These are phyloP conservation scores for Xenus cinereus DNA, from an alignment of 2,113 vertebrate genomes.

Conservation along the genomic window DNA sequence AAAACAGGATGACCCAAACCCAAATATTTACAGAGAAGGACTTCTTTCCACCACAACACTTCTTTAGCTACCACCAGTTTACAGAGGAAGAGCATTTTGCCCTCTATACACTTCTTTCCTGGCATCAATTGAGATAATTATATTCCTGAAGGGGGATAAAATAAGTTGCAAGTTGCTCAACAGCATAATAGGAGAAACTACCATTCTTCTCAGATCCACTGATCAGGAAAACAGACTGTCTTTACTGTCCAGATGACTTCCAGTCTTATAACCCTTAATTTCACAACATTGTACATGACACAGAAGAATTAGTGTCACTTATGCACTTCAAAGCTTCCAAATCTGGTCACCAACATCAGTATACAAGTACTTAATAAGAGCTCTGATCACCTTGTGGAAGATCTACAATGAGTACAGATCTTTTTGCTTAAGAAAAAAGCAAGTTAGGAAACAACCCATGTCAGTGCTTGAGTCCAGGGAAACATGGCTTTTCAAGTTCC, in stretches of 20 bases:
- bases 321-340: neutral
- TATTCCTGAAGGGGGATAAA: neutral
- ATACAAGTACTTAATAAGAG: neutral
- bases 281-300: neutral
- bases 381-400: neutral
- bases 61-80: neutral
- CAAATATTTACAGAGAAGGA: neutral
- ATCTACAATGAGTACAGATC: neutral
- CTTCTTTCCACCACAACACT: neutral
- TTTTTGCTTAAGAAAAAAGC: neutral
- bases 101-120: neutral
- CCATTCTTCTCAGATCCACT: neutral
- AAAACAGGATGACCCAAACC: neutral
- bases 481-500: neutral
- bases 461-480: neutral
- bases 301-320: neutral
- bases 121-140: neutral
- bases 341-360: neutral
- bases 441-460: neutral
- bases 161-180: neutral
- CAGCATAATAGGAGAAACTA: neutral
- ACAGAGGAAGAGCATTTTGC: neutral
- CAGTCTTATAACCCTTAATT: neutral
- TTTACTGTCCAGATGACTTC: neutral
- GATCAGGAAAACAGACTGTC: neutral